A percentile compares a stretch with the other conserved stretches of the same genome.
These are phyloP conservation scores for Drosophila hawaiiensis DNA, from an alignment of 2,888 invertebrate genomes.

Conservation along the genomic window DNA sequence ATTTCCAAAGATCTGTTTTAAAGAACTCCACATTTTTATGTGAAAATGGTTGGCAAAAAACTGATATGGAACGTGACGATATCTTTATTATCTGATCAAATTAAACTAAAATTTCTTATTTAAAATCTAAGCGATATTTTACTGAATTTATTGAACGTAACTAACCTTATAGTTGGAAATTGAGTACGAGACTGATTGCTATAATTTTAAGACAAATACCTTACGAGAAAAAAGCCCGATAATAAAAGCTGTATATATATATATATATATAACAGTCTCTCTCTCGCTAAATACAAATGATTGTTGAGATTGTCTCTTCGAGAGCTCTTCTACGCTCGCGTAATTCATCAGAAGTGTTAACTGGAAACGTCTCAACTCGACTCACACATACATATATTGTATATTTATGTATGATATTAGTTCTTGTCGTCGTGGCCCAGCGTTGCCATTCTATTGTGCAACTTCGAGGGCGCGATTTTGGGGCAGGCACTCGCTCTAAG, in stretches of 20 bases:
- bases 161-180: neutral
- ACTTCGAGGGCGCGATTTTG: slow-evolving; percentile 29
- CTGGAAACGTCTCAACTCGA: slow-evolving; percentile 1
- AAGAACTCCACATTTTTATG: neutral
- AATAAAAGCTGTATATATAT: neutral
- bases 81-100: neutral
- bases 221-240: neutral
- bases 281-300: neutral
- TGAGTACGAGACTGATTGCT: neutral
- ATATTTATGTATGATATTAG: slow-evolving; percentile 61
- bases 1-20: neutral
- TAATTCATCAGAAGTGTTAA: slow-evolving; percentile 17
- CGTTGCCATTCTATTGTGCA: slow-evolving; percentile 73
- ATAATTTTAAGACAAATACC: neutral
- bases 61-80: neutral
- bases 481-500: slow-evolving; percentile 25
- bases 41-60: neutral
- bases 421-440: slow-evolving; percentile 46
- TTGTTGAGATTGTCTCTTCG: slow-evolving; percentile 2
- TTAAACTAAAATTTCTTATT: neutral
- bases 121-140: neutral
- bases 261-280: neutral
- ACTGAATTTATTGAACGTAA: neutral
- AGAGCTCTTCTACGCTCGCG: neutral
- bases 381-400: slow-evolving; percentile 17